Evolutionary conservation across 2,797 vertebrate genomes (phyloP).

Genomic region (Balearica regulorum): DNA sequence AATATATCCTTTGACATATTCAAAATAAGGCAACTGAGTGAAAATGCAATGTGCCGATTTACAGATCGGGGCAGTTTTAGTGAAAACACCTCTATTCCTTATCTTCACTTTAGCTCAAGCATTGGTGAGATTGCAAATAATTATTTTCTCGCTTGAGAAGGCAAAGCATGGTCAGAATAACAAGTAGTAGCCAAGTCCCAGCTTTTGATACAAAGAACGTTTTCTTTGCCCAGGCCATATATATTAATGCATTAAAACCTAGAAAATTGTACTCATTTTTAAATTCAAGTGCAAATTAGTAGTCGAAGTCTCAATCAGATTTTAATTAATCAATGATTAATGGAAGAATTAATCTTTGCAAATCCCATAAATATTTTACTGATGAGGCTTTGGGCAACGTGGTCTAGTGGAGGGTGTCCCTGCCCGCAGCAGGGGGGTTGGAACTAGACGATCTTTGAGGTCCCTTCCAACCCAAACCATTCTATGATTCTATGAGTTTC

Average conservation of each 20-base stretch:
- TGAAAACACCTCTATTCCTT: neutral
- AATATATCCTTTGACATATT: neutral
- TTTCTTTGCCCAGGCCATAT: neutral
- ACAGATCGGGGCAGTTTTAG: neutral
- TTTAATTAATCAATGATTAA: neutral
- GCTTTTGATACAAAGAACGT: neutral
- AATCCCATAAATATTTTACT: neutral
- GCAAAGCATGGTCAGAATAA: neutral
- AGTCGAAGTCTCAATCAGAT: neutral
- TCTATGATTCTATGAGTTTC: neutral
- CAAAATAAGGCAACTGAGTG: neutral
- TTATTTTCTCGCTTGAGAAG: neutral
- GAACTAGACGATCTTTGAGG: no score
- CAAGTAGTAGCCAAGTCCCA: neutral
- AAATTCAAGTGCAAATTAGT: neutral
- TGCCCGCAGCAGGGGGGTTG: no score
- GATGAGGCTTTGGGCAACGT: neutral
- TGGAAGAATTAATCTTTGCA: neutral
- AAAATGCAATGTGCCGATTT: neutral
- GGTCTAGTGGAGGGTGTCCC: no score
- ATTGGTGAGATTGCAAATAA: neutral
- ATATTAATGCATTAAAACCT: neutral
- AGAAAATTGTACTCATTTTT: neutral
- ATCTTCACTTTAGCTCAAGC: neutral
- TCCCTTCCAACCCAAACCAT: no score